Evolutionary conservation across 2,113 vertebrate species (phyloP).

Genomic region (Microcebus ravelobensis): DNA sequence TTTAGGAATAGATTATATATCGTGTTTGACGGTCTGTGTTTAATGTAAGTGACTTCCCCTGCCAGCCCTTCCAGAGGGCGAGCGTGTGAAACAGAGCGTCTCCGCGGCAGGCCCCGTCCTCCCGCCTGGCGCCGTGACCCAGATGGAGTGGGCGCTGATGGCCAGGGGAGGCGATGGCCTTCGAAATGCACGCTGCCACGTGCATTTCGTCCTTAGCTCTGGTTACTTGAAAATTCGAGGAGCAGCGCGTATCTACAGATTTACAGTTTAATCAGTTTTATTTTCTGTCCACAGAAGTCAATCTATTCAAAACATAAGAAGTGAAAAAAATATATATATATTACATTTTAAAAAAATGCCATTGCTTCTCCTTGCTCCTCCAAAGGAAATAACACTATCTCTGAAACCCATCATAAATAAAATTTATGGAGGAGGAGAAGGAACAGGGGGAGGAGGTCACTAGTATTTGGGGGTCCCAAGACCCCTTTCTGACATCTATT

Average conservation of each 20-base stretch:
- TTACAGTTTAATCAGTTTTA: background rate
- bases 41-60: slow-evolving; percentile 94
- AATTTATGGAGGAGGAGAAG: too few relatives aligned
- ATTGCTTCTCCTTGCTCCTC: accelerated
- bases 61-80: slow-evolving; percentile 89
- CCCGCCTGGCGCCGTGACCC: slow-evolving; percentile 88
- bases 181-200: background rate
- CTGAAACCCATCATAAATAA: background rate
- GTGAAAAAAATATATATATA: background rate
- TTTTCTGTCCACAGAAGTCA: background rate
- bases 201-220: background rate
- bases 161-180: slow-evolving; percentile 24
- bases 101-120: slow-evolving; percentile 75
- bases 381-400: background rate
- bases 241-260: background rate
- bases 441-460: too few relatives aligned
- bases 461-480: background rate
- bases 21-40: slow-evolving; percentile 89
- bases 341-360: background rate
- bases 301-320: background rate
- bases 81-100: slow-evolving; percentile 88
- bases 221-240: slow-evolving; percentile 24
- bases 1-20: slow-evolving; percentile 84
- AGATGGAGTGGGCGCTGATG: slow-evolving; percentile 85
- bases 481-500: accelerated